A percentile compares a stretch with the other conserved stretches of the same genome.
phyloP scores from a whole-genome alignment of 2,113 vertebrate species.

The Lota lota region DNA sequence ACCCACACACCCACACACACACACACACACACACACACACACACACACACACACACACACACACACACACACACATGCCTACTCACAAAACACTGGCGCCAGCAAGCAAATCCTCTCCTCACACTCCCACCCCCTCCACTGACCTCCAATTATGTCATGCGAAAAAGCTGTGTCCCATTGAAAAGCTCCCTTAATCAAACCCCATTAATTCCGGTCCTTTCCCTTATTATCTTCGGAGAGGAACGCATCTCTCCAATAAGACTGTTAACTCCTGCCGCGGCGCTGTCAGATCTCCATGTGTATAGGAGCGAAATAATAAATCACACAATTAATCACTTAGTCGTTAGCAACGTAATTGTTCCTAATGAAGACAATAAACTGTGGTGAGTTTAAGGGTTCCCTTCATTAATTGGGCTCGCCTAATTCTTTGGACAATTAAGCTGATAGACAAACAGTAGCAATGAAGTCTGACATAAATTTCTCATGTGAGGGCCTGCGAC shows the following conservation, averaged over 20 bases:
- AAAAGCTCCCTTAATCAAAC: conserved; percentile 81
- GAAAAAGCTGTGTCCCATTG: conserved; percentile 80
- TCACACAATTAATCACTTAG: conserved; percentile 80
- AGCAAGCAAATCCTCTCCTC: conserved; percentile 53
- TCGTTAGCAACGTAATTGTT: conserved; percentile 73
- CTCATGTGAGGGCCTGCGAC: not conserved
- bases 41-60: conserved; percentile 51
- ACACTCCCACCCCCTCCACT: conserved; percentile 41
- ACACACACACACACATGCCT: not conserved
- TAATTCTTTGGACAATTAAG: conserved; percentile 14
- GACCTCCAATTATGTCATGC: conserved; percentile 83
- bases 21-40: not conserved
- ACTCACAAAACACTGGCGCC: conserved; percentile 71
- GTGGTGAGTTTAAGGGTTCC: conserved; percentile 30
- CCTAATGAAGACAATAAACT: conserved; percentile 61
- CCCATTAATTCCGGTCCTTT: conserved; percentile 87
- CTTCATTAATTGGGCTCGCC: not conserved
- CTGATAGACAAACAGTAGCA: conserved; percentile 11
- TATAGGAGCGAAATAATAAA: conserved; percentile 67
- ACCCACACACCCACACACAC: conserved; percentile 39
- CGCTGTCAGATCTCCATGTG: conserved; percentile 59
- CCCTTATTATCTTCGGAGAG: conserved; percentile 75
- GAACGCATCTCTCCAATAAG: conserved; percentile 70
- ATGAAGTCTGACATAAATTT: not conserved
- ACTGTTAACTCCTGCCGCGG: conserved; percentile 69